Base-by-base conservation (phyloP, 2,888 invertebrate species). In the Trypoxylon attenuatum region DNA sequence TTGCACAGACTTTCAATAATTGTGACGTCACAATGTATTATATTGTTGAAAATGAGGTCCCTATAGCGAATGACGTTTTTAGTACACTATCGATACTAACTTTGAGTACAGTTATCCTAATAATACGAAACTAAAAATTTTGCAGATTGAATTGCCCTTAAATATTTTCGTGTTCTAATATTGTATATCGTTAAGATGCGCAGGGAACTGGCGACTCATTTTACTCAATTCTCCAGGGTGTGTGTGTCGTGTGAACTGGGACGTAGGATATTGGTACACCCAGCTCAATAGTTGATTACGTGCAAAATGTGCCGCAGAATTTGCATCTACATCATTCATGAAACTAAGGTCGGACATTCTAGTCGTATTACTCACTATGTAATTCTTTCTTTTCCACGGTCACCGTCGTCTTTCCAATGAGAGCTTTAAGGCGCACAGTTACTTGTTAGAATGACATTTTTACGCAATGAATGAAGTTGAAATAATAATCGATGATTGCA, bases 301-400 rank as follows among this genome's bases (percentile, higher is more conserved):
- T 68, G 66, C 66, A 42, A 63, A 51, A 49, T 50, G 13, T 52
- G 62, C 46, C 56, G 51, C 38, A 19, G 25, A 23, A 47, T 25
- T 18, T 21, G 18, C n/a, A 18, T 16, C 52, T 42, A 33, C 47
- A 10, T 43, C 25, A 25, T 66, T 33, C 39, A 64, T 25, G 64
- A 23, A 46, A 38, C 54, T 65, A 68, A 61, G 53, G 43, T 66
- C 59, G 72, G 51, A 50, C 63, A 69, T 67, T 71, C 63, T 66
- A 71, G 57, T 68, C 57, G 53, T 68, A 50, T 85, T 86, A 87
- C 86, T 87, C 84, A 86, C 86, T 86, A 85, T 87, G 86, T 73
- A 87, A 85, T 56, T 86, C 86, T 87, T 87, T 87, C 83, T 87
- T 87, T 84, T 86, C 86, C 85, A 86, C 84, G 72, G 86, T 86